Evolutionary conservation across 1,140 invertebrate genomes (phyloP).

Genomic region (Scaptomyza hsui): DNA sequence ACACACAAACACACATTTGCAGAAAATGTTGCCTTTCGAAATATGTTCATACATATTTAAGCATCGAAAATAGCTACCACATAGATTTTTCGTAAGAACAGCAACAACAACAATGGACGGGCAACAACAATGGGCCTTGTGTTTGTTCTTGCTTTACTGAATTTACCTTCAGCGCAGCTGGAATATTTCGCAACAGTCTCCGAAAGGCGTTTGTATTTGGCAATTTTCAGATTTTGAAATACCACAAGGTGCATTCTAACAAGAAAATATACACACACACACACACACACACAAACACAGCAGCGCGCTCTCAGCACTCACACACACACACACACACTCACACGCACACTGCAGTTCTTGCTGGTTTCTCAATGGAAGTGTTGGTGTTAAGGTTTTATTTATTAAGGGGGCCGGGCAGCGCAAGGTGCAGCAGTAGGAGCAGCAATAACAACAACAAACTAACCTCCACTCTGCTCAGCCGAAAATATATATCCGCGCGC

Average conservation of each 20-base stretch:
- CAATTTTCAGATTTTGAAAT: slow-evolving; percentile 81
- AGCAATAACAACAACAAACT: slow-evolving; percentile 43
- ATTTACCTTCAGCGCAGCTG: slow-evolving; percentile 78
- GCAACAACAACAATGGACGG: slow-evolving; percentile 37
- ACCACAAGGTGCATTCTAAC: slow-evolving; percentile 81
- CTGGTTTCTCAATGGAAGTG: slow-evolving; percentile 69
- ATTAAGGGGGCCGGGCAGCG: slow-evolving; percentile 37
- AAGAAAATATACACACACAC: slow-evolving; percentile 53
- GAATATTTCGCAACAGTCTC: slow-evolving; percentile 76
- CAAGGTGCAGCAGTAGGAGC: slow-evolving; percentile 68
- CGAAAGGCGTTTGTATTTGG: slow-evolving; percentile 74
- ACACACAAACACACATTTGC: slow-evolving; percentile 46
- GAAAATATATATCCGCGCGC: slow-evolving; percentile 20
- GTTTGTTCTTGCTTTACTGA: slow-evolving; percentile 47
- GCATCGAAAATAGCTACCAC: slow-evolving; percentile 69
- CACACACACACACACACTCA: slow-evolving; percentile 39
- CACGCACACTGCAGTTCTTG: slow-evolving; percentile 64
- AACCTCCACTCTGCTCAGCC: slow-evolving; percentile 39
- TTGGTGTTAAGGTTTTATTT: slow-evolving; percentile 25
- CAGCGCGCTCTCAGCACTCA: slow-evolving; percentile 27
- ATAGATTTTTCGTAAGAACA: slow-evolving; percentile 53
- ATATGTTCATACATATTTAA: slow-evolving; percentile 35
- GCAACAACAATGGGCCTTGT: slow-evolving; percentile 38
- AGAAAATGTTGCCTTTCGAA: slow-evolving; percentile 48
- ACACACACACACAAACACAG: slow-evolving; percentile 18